Evolutionary conservation across 2,113 vertebrate species (phyloP), one percentile per base, ranked within the genome.

Genomic region (Catagonus wagneri): DNA sequence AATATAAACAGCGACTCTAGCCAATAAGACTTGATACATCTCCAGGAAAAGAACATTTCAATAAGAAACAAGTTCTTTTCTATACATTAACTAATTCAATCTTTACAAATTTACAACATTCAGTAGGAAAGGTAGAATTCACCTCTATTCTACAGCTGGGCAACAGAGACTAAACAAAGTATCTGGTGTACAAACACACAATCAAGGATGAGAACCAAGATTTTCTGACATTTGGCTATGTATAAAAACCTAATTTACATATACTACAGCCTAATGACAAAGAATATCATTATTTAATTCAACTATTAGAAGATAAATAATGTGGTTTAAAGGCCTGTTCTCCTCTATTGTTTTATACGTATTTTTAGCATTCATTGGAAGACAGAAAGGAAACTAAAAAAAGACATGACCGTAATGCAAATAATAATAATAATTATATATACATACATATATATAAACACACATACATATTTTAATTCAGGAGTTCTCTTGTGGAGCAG

Each of bases 331-430:
- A 93, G 20, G 4, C 50, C 5, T 87, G 8, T 52, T 81, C 60
- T 94, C 50, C 50, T 63, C 75, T 71, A 20, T 80, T 60, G 34
- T 90, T 80, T 92, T 44, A 88, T 36, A n/a, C 8, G 44, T 61
- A 83, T 93, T 84, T 80, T 44, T 84, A 74, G 60, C 20, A 39
- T n/a, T 65, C 3, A 39, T 25, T 60, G 36, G 58, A 89, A 93
- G 74, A 83, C 11, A 93, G 20, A 94, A 96, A 89, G 39, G 29
- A 83, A 16, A 92, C 23, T 79, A 83, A 34, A 95, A 76, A 65
- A 14, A 92, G 8, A 83, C n/a, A 60, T 0, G 71, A 78, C 7
- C 93, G 25, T 52, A 80, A 95, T 63, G 19, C 56, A 85, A 95
- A 92, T 83, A 75, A 85, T 27, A 27, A 66, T 60, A 83, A 81